phyloP scores from a whole-genome alignment of 2,797 vertebrate genomes.

The Emydoidea blandingii region DNA sequence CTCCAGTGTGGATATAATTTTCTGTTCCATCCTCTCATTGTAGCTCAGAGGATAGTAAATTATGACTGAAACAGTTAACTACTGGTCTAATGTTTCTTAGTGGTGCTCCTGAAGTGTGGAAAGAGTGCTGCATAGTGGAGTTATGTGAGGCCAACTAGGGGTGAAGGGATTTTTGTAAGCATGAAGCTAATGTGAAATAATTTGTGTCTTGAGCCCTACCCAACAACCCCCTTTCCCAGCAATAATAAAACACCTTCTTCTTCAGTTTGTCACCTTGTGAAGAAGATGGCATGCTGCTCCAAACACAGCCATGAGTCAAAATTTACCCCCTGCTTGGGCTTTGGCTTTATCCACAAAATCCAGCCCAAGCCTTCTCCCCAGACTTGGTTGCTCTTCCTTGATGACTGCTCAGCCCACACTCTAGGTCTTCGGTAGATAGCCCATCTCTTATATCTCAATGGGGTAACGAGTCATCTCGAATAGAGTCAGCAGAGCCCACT shows the following conservation, averaged over 20 bases:
- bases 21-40: constrained; percentile 19
- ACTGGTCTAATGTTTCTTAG: constrained; percentile 58
- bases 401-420: neutral
- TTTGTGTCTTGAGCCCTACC: neutral
- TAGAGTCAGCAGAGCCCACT: neutral
- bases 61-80: constrained; percentile 65
- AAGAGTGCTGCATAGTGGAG: constrained; percentile 55
- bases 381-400: neutral
- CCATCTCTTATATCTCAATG: neutral
- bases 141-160: constrained; percentile 54
- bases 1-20: constrained; percentile 39
- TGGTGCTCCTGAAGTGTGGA: constrained; percentile 65
- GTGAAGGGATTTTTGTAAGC: neutral
- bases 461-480: neutral
- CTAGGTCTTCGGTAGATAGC: fast-evolving
- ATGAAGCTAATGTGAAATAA: constrained; percentile 30
- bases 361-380: neutral
- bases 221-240: neutral
- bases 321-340: constrained; percentile 14
- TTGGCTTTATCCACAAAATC: neutral
- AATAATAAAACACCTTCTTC: neutral
- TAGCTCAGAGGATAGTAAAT: constrained; percentile 62
- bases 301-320: neutral
- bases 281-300: neutral
- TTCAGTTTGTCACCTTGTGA: neutral